Percentiles rank a stretch among this genome's conserved stretches.
Conservation (phyloP, 2,888 invertebrate species). For the Plagodis dolabraria region DNA sequence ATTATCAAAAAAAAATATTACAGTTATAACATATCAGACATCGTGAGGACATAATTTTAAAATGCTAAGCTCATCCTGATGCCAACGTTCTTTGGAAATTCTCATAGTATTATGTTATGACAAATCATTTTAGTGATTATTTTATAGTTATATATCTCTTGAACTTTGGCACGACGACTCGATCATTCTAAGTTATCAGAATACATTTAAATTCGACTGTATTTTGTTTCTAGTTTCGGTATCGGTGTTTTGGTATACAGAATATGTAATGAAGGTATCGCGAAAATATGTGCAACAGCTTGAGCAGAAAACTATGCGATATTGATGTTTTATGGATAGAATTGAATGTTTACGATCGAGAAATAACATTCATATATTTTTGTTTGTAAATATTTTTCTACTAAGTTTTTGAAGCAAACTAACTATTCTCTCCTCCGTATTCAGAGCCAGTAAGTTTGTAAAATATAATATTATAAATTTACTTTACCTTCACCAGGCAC, state of each 20-base stretch:
- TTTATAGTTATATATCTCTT: neutral
- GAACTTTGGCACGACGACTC: neutral
- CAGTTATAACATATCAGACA: no score
- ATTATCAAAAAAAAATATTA: no score
- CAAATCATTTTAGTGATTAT: no score
- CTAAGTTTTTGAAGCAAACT: neutral
- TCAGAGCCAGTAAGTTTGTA: no score
- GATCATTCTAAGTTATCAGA: conserved; percentile 25
- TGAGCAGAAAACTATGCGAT: conserved; percentile 18
- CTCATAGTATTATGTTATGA: no score
- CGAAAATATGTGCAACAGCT: conserved; percentile 14
- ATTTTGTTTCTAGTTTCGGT: conserved; percentile 17
- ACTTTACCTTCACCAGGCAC: no score
- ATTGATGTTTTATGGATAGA: conserved; percentile 6
- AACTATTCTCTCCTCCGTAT: no score
- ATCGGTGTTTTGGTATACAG: conserved; percentile 14
- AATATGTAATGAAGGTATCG: conserved; percentile 26
- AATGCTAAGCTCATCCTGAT: no score
- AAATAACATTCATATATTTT: neutral
- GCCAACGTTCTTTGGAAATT: no score
- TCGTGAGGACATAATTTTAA: no score
- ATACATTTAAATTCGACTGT: conserved; percentile 24
- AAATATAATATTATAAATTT: no score
- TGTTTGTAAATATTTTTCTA: neutral
- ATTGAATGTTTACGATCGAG: conserved; percentile 6